phyloP scores from a whole-genome alignment of 1,140 invertebrate genomes.

The Drosophila tristis region DNA sequence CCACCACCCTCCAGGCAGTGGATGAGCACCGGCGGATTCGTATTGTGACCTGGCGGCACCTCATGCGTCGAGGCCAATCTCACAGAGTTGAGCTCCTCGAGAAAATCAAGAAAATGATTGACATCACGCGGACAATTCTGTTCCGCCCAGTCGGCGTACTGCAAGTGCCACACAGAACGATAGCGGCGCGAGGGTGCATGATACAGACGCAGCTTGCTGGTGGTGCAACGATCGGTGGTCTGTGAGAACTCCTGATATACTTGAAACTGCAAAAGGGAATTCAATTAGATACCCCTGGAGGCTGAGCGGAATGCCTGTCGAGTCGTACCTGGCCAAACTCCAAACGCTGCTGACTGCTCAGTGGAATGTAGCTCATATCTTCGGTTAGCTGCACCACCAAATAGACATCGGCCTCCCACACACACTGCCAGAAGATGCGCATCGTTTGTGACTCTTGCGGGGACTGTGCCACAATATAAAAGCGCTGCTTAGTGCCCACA shows the following conservation, averaged over 20 bases:
- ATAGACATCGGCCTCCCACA: conserved; percentile 93
- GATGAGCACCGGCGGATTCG: conserved; percentile 89
- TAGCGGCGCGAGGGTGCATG: conserved; percentile 85
- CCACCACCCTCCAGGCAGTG: conserved; percentile 90
- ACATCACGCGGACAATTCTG: conserved; percentile 88
- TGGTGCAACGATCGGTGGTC: conserved; percentile 86
- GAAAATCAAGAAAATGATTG: conserved; percentile 90
- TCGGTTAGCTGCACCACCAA: conserved; percentile 91
- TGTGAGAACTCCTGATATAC: conserved; percentile 88
- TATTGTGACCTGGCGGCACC: conserved; percentile 88
- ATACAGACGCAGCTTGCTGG: conserved; percentile 86
- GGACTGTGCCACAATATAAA: conserved; percentile 93
- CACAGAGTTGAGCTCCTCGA: conserved; percentile 94
- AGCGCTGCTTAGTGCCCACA: conserved; percentile 90
- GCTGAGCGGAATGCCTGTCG: background rate
- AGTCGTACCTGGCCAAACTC: conserved; percentile 85
- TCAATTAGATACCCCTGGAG: background rate
- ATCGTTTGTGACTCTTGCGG: conserved; percentile 84
- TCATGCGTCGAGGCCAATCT: conserved; percentile 89
- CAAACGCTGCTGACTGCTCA: conserved; percentile 84
- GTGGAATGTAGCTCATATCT: conserved; percentile 87
- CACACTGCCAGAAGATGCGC: conserved; percentile 92
- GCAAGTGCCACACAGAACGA: conserved; percentile 91
- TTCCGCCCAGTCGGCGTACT: conserved; percentile 91
- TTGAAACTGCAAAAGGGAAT: conserved; percentile 86